phyloP scores from a whole-genome alignment of 2,888 invertebrate species.

The Formica aserva region DNA sequence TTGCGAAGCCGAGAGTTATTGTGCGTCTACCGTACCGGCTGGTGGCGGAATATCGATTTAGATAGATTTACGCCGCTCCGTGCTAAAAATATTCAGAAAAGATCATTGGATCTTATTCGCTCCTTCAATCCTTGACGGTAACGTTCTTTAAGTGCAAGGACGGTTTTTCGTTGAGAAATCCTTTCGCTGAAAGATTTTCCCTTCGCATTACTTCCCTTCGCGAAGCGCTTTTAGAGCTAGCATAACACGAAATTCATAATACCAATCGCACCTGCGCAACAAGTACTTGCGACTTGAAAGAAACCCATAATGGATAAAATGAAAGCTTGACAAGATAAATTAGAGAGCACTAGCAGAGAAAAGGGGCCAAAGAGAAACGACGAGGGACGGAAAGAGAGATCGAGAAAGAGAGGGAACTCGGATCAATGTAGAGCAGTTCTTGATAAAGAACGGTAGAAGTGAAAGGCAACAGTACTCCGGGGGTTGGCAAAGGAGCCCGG shows the following conservation, averaged over 20 bases:
- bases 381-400: constrained; percentile 5
- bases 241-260: constrained; percentile 37
- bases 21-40: constrained; percentile 36
- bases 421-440: constrained; percentile 38
- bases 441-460: constrained; percentile 48
- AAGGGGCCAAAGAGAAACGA: constrained; percentile 2
- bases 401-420: constrained; percentile 40
- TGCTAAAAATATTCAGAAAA: constrained; percentile 23
- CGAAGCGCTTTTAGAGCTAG: constrained; percentile 14
- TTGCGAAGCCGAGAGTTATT: constrained; percentile 53
- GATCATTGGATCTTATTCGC: background rate
- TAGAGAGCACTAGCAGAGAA: constrained; percentile 1
- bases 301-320: constrained; percentile 48
- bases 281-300: constrained; percentile 41
- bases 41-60: constrained; percentile 36
- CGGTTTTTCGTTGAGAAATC: background rate
- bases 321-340: constrained; percentile 54
- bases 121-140: background rate
- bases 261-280: constrained; percentile 48
- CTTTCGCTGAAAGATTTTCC: background rate
- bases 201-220: background rate
- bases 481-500: constrained; percentile 48
- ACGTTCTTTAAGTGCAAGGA: background rate
- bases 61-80: constrained; percentile 22
- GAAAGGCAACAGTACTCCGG: constrained; percentile 43